Evolutionary conservation across 92 coral and sea anemone genomes (phyloP).

Genomic region (Pocillopora meandrina): DNA sequence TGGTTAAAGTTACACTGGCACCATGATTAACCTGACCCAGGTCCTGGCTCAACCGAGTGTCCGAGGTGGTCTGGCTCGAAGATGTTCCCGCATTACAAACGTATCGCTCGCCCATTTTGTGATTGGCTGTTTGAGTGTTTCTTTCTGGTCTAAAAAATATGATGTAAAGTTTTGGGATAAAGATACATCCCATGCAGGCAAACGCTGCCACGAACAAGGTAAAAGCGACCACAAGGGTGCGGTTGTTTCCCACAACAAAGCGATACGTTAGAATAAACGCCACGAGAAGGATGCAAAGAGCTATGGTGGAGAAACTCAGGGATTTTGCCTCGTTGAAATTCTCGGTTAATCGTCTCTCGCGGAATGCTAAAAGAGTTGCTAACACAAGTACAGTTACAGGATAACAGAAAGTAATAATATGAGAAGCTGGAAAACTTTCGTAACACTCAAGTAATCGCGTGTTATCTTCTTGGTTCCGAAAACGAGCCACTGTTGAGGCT

Average conservation of each 20-base stretch:
- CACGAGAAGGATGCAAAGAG: slow-evolving; percentile 81
- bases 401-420: slow-evolving; percentile 68
- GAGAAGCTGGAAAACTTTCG: slow-evolving; percentile 61
- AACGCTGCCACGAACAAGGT: slow-evolving; percentile 78
- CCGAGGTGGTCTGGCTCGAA: slow-evolving; percentile 12
- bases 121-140: slow-evolving; percentile 38
- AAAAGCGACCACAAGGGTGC: slow-evolving; percentile 79
- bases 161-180: slow-evolving; percentile 85
- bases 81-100: slow-evolving; percentile 18
- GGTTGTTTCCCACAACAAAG: slow-evolving; percentile 86
- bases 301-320: slow-evolving; percentile 88
- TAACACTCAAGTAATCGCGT: slow-evolving; percentile 85
- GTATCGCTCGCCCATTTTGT: not conserved
- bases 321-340: slow-evolving; percentile 92
- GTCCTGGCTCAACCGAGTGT: not conserved
- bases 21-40: slow-evolving; percentile 32
- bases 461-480: slow-evolving; percentile 63
- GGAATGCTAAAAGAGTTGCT: slow-evolving; percentile 81
- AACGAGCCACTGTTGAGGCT: slow-evolving; percentile 55
- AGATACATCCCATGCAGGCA: slow-evolving; percentile 82
- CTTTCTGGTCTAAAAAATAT: slow-evolving; percentile 73
- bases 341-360: slow-evolving; percentile 78
- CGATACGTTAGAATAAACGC: slow-evolving; percentile 95
- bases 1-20: not conserved
- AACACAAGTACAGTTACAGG: slow-evolving; percentile 70